These are phyloP conservation scores for Dysidea cf. avara DNA, from an alignment of 37 sponge, comb jelly and placozoan genomes.

Conservation along the genomic window DNA sequence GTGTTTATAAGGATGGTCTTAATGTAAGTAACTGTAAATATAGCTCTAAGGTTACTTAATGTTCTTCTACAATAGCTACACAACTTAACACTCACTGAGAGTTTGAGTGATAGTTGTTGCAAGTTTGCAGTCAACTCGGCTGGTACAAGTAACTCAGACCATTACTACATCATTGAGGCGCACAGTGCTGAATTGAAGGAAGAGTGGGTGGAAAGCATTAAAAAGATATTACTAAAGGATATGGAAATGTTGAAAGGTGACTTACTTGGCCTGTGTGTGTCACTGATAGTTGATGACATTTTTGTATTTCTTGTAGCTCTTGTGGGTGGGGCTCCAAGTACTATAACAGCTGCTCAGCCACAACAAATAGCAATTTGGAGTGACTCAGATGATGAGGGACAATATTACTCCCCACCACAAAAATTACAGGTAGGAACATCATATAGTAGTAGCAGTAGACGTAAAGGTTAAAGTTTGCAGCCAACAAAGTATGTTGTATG, in stretches of 20 bases:
- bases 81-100: slow-evolving; percentile 52
- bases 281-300: neutral
- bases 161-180: slow-evolving; percentile 65
- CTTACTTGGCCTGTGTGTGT: slow-evolving; percentile 9
- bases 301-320: too few relatives aligned
- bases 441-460: too few relatives aligned
- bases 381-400: slow-evolving; percentile 48
- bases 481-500: too few relatives aligned
- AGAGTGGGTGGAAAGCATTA: slow-evolving; percentile 52
- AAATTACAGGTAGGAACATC: too few relatives aligned
- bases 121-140: slow-evolving; percentile 58
- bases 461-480: too few relatives aligned
- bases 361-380: neutral
- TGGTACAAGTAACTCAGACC: slow-evolving; percentile 33
- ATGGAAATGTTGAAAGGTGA: slow-evolving; percentile 64
- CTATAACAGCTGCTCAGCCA: too few relatives aligned
- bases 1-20: slow-evolving; percentile 56
- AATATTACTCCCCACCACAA: neutral
- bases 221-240: slow-evolving; percentile 64
- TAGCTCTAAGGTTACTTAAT: neutral
- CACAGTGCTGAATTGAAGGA: slow-evolving; percentile 32
- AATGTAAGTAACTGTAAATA: slow-evolving; percentile 6
- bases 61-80: slow-evolving; percentile 8
- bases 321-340: too few relatives aligned
- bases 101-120: slow-evolving; percentile 40